Base-by-base conservation (phyloP, 2,888 invertebrate species). In the Drosophila putrida region DNA sequence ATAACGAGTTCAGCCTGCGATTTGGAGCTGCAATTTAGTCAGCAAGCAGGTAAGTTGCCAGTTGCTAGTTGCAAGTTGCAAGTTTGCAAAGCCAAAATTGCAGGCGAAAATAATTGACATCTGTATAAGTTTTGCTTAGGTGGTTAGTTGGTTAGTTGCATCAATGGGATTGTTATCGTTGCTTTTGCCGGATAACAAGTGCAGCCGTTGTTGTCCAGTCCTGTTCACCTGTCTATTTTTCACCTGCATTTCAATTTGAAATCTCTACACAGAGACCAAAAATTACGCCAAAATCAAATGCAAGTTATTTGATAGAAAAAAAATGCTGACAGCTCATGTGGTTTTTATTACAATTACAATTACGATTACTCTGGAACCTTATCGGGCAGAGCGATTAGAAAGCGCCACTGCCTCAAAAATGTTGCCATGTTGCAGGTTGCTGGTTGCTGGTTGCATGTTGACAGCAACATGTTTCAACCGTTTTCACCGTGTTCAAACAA, bases 391-490 rank as follows among this genome's bases (percentile, higher is more conserved):
- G 54, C 68, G 75, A 64, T 75, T 76, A 76, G 75, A 76, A 78
- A 76, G 75, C 75, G 79, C 74, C 60, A 60, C 36, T 46, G 65
- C 58, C 41, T 53, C 64, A 59, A 50, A 64, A 50, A 49, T 70
- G 74, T 73, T 66, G 71, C 66, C 62, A 76, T 73, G 77, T 75
- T 82, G 80, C 41, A 31, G 28, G 67, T 66, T 73, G 71, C 58
- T 67, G 72, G n/a, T n/a, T n/a, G n/a, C n/a, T n/a, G n/a, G n/a
- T 63, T 68, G 31, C 62, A 49, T 71, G 78, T 75, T 88, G 84
- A 83, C 89, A 87, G 75, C 84, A 80, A 83, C 84, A 80, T 85
- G 81, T 81, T 85, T 79, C n/a, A n/a, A 87, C 81, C 83, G 83
- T 75, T 86, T 64, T 33, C 35, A 43, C 28, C 15, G 64, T 80